phyloP scores from a whole-genome alignment of 2,113 vertebrate species.

The Anguilla japonica region DNA sequence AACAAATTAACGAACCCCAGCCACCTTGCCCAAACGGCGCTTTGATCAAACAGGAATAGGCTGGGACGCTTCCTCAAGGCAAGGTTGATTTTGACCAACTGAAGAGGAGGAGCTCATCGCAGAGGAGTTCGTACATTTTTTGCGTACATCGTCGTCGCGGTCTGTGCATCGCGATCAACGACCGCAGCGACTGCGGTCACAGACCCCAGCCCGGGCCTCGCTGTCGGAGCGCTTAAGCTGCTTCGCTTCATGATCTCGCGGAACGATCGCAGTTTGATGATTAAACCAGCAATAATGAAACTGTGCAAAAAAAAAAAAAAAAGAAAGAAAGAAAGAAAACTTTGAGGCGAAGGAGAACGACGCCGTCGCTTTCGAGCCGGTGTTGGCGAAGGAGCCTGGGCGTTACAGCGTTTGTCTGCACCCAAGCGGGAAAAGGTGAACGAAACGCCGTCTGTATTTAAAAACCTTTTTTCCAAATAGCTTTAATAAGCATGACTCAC shows the following conservation, averaged over 20 bases:
- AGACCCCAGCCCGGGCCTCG: no score
- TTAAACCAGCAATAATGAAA: not conserved
- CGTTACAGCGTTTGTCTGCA: not conserved
- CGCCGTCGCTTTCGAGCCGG: no score
- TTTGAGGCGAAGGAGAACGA: not conserved
- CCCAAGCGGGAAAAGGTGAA: not conserved
- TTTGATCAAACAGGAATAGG: not conserved
- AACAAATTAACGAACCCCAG: not conserved
- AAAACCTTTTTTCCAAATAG: not conserved
- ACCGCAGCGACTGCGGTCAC: no score
- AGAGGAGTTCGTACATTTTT: not conserved
- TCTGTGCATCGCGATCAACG: not conserved
- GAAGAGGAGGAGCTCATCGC: not conserved
- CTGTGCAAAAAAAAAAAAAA: not conserved
- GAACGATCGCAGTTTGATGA: not conserved
- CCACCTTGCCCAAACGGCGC: not conserved
- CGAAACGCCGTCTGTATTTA: not conserved
- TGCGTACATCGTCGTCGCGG: not conserved
- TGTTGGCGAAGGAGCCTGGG: not conserved
- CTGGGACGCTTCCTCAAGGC: not conserved
- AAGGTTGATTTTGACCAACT: not conserved
- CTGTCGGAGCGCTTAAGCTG: no score
- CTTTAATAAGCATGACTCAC: not conserved
- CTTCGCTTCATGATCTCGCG: not conserved
- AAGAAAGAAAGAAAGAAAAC: not conserved